phyloP scores from a whole-genome alignment of 2,888 invertebrate species.

The Nomada ferruginata region DNA sequence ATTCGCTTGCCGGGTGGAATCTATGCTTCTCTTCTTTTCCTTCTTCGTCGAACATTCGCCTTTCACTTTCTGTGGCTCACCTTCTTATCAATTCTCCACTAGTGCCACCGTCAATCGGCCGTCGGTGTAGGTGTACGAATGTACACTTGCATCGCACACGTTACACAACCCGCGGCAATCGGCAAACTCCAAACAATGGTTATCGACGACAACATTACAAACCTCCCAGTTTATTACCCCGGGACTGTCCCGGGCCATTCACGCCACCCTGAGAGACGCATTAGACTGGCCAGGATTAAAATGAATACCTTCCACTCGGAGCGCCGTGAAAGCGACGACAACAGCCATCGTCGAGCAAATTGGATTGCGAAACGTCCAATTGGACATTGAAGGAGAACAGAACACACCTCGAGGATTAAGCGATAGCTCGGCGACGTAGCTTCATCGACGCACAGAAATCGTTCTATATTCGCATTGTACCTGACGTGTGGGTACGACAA shows the following conservation, averaged over 20 bases:
- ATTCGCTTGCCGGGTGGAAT: neutral
- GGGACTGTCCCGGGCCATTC: neutral
- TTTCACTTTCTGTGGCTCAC: neutral
- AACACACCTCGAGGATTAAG: neutral
- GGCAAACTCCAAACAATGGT: slow-evolving; percentile 13
- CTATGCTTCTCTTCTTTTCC: neutral
- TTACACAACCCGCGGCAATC: neutral
- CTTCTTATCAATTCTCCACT: neutral
- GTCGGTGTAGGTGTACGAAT: neutral
- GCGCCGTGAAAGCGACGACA: slow-evolving; percentile 20
- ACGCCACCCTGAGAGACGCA: neutral
- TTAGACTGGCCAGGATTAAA: neutral
- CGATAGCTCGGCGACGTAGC: neutral
- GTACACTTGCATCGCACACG: neutral
- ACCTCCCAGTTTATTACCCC: slow-evolving; percentile 23
- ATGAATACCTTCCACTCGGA: neutral
- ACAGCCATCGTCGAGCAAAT: slow-evolving; percentile 5
- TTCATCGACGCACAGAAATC: slow-evolving; percentile 26
- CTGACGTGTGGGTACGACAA: slow-evolving; percentile 32
- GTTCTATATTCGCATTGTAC: slow-evolving; percentile 23
- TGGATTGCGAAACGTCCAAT: slow-evolving; percentile 11
- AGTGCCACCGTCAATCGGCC: neutral
- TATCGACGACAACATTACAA: slow-evolving; percentile 24
- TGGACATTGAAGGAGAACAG: neutral
- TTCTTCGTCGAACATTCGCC: neutral